These are phyloP conservation scores for Silurus meridionalis DNA, from an alignment of 2,113 vertebrate genomes.

Conservation along the genomic window DNA sequence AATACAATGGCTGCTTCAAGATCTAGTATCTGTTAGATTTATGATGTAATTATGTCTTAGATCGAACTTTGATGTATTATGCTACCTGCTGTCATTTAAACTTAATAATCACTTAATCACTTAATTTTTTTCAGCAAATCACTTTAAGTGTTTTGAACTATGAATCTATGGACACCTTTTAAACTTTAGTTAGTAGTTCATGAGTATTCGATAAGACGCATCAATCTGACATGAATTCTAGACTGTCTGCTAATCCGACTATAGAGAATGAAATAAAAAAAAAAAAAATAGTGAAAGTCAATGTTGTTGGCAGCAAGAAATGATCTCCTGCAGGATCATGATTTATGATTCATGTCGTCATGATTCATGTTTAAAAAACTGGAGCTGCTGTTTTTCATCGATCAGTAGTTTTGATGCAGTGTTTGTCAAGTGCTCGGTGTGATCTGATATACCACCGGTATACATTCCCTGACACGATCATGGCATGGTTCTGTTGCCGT, in stretches of 20 bases:
- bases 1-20: neutral
- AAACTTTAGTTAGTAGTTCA: neutral
- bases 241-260: neutral
- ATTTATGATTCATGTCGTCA: neutral
- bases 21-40: neutral
- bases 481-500: neutral
- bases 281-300: neutral
- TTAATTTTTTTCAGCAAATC: neutral
- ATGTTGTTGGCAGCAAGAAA: neutral
- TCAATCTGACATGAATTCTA: neutral
- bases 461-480: neutral
- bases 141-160: neutral
- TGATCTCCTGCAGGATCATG: neutral
- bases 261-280: neutral
- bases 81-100: neutral
- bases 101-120: neutral
- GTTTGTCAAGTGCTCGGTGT: neutral
- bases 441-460: neutral
- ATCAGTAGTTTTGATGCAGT: neutral
- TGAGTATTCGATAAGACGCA: neutral
- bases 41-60: neutral
- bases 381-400: neutral
- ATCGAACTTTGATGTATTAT: neutral
- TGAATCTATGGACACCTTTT: neutral
- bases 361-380: neutral